These are phyloP conservation scores for Rattus rattus DNA, from an alignment of 2,113 vertebrate genomes.

Conservation along the genomic window DNA sequence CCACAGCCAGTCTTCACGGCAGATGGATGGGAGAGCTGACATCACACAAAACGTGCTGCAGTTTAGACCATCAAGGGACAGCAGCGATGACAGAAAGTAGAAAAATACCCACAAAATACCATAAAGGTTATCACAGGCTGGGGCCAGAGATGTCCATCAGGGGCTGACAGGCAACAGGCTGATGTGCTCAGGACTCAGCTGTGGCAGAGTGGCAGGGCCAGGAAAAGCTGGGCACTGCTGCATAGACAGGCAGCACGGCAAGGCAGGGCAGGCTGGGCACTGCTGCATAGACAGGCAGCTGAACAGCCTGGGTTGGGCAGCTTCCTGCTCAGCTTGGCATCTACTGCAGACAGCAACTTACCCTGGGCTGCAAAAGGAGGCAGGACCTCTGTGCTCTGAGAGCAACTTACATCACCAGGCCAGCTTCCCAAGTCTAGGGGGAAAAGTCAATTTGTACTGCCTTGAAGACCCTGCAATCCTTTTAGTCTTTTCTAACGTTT, in stretches of 20 bases:
- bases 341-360: background rate
- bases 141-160: accelerated
- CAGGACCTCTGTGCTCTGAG: background rate
- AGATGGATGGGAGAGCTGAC: constrained; percentile 37
- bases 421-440: background rate
- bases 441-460: background rate
- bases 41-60: constrained; percentile 33
- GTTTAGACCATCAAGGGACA: constrained; percentile 21
- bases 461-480: background rate
- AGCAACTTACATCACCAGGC: background rate
- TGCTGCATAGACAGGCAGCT: background rate
- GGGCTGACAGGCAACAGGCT: accelerated
- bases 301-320: background rate
- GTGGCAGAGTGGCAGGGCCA: background rate
- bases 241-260: too few relatives aligned
- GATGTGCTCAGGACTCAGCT: background rate
- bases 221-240: background rate
- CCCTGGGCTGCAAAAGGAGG: background rate
- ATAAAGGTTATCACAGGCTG: background rate
- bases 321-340: background rate
- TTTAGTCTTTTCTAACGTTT: background rate
- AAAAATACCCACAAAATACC: background rate
- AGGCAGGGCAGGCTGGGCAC: too few relatives aligned
- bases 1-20: background rate
- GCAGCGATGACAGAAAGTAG: background rate